Evolutionary conservation across 2,888 invertebrate species (phyloP).

Genomic region (Nasonia oneida): DNA sequence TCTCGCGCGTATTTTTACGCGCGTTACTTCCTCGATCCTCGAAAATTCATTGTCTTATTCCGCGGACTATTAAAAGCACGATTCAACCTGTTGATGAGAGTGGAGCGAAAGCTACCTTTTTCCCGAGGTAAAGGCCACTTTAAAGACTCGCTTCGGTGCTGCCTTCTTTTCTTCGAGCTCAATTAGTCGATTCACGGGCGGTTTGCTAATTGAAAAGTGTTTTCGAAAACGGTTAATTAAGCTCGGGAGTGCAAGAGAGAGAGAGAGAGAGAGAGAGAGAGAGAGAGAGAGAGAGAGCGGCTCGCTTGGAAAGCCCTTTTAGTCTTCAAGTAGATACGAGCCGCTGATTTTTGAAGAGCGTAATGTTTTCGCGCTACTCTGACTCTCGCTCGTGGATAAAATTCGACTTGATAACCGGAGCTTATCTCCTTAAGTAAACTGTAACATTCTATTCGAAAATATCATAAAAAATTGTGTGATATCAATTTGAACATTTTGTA

Average conservation of each 20-base stretch:
- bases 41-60: background rate
- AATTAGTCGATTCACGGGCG: background rate
- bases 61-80: background rate
- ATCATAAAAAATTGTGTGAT: too few species aligned
- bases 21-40: too few species aligned
- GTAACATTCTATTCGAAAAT: too few species aligned
- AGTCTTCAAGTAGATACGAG: background rate
- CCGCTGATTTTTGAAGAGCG: background rate
- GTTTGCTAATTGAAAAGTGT: background rate
- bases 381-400: too few species aligned
- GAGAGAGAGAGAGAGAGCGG: background rate
- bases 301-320: background rate
- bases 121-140: background rate
- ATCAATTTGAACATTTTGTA: too few species aligned
- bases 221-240: background rate
- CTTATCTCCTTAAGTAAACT: too few species aligned
- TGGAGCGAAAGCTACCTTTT: background rate
- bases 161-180: background rate
- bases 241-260: background rate
- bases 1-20: too few species aligned
- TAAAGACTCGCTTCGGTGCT: background rate
- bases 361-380: background rate
- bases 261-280: too few species aligned
- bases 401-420: too few species aligned
- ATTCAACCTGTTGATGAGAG: background rate